Evolutionary conservation across 2,797 vertebrate genomes (phyloP).

Genomic region (Mormyrops attenuatus): DNA sequence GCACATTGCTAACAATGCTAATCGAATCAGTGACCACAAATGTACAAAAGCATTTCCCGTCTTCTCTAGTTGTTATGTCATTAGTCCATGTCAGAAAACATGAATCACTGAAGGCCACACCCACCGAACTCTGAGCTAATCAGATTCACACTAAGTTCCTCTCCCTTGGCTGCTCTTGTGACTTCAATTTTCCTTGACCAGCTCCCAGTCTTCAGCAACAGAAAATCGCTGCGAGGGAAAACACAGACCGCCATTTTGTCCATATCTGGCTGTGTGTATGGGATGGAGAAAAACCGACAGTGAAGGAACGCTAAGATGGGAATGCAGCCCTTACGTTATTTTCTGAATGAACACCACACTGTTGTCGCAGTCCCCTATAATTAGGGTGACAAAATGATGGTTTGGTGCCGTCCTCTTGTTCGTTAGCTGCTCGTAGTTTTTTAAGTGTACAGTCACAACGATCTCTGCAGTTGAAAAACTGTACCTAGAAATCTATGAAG

Average conservation of each 20-base stretch:
- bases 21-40: background rate
- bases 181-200: constrained; percentile 89
- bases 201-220: constrained; percentile 74
- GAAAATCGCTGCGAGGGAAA: constrained; percentile 68
- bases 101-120: constrained; percentile 29
- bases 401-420: constrained; percentile 78
- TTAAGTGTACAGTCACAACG: constrained; percentile 74
- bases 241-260: constrained; percentile 15
- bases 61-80: background rate
- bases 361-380: constrained; percentile 88
- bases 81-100: background rate
- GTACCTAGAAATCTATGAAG: constrained; percentile 75
- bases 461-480: constrained; percentile 72
- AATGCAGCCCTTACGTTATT: constrained; percentile 71
- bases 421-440: constrained; percentile 76
- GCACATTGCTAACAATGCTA: background rate
- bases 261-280: background rate
- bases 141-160: constrained; percentile 80
- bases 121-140: constrained; percentile 95
- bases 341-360: constrained; percentile 80
- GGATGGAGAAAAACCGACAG: background rate
- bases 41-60: background rate
- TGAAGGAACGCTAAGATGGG: background rate
- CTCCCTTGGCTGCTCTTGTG: constrained; percentile 67
- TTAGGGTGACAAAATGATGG: constrained; percentile 73